These are phyloP conservation scores for Drosophila watanabei DNA, from an alignment of 1,140 invertebrate genomes.

Conservation along the genomic window DNA sequence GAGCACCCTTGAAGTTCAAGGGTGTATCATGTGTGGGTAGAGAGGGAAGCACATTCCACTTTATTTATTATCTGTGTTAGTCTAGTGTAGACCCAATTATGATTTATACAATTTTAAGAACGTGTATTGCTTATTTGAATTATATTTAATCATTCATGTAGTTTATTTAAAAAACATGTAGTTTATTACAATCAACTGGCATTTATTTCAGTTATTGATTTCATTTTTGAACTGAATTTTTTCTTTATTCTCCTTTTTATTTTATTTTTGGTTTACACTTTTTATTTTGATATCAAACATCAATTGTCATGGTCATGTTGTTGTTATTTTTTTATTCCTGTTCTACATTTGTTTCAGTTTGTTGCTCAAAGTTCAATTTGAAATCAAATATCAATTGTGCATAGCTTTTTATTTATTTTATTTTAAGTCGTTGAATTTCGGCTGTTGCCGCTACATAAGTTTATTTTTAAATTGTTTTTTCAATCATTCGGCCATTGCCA, in stretches of 20 bases:
- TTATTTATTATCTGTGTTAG: constrained; percentile 1
- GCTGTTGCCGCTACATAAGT: no score
- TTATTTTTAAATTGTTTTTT: background rate
- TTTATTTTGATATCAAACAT: background rate
- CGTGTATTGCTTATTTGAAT: background rate
- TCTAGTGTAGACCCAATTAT: background rate
- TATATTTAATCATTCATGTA: background rate
- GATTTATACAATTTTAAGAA: background rate
- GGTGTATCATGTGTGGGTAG: constrained; percentile 5
- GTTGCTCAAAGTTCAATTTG: background rate
- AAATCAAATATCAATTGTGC: constrained; percentile 11
- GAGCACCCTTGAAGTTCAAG: constrained; percentile 25
- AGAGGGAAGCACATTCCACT: background rate
- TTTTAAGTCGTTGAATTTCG: background rate
- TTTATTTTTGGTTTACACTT: background rate
- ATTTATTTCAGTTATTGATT: background rate
- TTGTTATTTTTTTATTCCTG: background rate
- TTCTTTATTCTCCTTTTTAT: background rate
- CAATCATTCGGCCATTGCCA: constrained; percentile 1
- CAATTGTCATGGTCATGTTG: background rate
- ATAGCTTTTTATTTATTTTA: background rate
- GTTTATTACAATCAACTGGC: background rate
- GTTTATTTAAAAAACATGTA: background rate
- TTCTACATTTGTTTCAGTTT: background rate
- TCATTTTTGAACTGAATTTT: background rate